Conservation (phyloP, 2,113 vertebrate genomes). For the Coptodon bakossiorum region DNA sequence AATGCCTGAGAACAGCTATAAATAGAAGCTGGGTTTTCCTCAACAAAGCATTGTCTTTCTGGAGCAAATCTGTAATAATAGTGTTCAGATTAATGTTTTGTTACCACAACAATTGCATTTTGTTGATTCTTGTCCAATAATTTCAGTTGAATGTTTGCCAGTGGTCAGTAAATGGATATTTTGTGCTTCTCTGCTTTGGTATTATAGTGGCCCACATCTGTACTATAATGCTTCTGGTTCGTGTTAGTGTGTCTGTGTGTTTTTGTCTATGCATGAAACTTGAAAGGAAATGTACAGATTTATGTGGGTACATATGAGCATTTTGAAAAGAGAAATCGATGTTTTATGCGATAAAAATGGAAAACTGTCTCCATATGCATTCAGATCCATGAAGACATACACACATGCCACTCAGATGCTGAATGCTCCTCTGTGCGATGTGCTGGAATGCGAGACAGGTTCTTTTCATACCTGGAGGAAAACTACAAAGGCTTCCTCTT, state of each 20-base stretch:
- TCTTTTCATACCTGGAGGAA: constrained; percentile 31
- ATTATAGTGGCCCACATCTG: background rate
- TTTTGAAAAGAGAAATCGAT: background rate
- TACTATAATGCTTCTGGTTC: background rate
- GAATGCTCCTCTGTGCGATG: background rate
- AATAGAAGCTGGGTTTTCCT: background rate
- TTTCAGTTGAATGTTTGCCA: background rate
- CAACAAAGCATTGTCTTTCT: background rate
- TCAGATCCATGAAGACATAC: background rate
- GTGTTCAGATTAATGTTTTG: background rate
- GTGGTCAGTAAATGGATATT: background rate
- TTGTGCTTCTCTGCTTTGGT: background rate
- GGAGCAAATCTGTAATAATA: background rate
- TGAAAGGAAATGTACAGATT: background rate
- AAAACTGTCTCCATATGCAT: background rate
- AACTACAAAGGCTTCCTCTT: constrained; percentile 36
- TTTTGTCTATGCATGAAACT: background rate
- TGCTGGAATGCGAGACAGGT: constrained; percentile 25
- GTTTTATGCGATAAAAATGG: background rate
- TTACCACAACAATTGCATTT: background rate
- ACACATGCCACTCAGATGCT: constrained; percentile 51
- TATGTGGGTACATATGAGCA: background rate
- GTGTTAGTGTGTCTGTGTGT: background rate
- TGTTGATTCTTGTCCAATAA: background rate
- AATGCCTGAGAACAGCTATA: background rate